Percentiles rank a stretch among this genome's conserved stretches.
phyloP scores from a whole-genome alignment of 1,140 invertebrate species.

The Popillia japonica region DNA sequence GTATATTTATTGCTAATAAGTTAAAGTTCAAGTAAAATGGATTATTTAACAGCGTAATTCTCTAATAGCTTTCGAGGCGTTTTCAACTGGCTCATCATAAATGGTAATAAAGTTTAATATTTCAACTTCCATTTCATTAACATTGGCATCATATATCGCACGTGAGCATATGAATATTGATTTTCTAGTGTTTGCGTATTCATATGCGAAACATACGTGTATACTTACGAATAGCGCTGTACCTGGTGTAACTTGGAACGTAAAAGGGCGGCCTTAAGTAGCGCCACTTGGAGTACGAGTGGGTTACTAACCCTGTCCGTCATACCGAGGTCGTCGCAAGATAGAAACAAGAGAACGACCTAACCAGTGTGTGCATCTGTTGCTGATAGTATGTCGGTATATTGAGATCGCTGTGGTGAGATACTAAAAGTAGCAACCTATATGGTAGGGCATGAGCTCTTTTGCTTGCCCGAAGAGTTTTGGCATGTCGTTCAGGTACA shows the following conservation, averaged over 20 bases:
- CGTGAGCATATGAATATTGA: background rate
- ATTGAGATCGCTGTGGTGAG: background rate
- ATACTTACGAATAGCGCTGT: background rate
- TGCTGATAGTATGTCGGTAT: background rate
- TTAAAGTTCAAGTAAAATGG: too few species aligned
- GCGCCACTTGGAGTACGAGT: background rate
- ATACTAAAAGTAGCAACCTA: background rate
- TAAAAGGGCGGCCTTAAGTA: background rate
- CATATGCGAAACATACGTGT: background rate
- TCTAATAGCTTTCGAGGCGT: too few species aligned
- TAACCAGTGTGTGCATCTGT: background rate
- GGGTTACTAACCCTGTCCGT: background rate
- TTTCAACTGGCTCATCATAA: too few species aligned
- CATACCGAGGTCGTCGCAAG: background rate
- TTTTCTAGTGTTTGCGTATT: background rate
- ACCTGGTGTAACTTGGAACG: background rate
- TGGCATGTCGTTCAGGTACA: background rate
- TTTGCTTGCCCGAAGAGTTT: background rate
- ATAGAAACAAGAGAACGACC: background rate
- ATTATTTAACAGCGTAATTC: too few species aligned
- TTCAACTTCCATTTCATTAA: background rate
- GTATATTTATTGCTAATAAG: too few species aligned
- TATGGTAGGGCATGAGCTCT: background rate
- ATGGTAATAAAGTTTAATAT: background rate
- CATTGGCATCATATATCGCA: background rate